Evolutionary conservation across 2,113 vertebrate species (phyloP).

Genomic region (Trinectes maculatus): DNA sequence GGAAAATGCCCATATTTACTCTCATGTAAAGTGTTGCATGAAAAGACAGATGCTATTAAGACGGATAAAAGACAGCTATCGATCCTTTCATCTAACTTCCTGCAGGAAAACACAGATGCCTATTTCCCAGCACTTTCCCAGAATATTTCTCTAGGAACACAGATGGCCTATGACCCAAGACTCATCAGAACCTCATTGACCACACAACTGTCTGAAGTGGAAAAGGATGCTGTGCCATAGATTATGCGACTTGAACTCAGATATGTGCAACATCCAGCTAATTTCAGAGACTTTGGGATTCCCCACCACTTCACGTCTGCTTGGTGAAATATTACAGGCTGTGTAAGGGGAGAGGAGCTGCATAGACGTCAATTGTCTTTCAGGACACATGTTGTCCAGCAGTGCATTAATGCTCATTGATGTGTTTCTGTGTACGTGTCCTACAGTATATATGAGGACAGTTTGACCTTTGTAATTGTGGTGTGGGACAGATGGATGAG

Average conservation of each 20-base stretch:
- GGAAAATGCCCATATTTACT: neutral
- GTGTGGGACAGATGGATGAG: slow-evolving; percentile 34
- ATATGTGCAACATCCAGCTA: neutral
- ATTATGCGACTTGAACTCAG: slow-evolving; percentile 16
- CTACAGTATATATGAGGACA: slow-evolving; percentile 28
- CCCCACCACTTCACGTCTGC: neutral
- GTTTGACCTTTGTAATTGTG: slow-evolving; percentile 66
- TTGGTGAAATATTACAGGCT: slow-evolving; percentile 17
- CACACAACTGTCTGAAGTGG: neutral
- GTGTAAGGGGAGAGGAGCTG: slow-evolving; percentile 1
- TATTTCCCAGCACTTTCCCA: too few species aligned
- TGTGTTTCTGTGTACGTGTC: slow-evolving; percentile 6
- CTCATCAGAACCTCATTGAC: neutral
- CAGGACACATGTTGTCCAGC: neutral
- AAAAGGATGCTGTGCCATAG: neutral
- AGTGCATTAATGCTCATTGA: slow-evolving; percentile 37
- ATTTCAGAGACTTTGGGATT: slow-evolving; percentile 5
- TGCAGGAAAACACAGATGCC: neutral
- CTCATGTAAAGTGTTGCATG: neutral
- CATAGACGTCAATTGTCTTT: neutral
- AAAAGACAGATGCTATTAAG: too few species aligned
- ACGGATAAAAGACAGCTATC: neutral
- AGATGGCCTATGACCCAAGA: neutral
- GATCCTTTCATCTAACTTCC: neutral
- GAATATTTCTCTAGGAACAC: neutral